phyloP scores from a whole-genome alignment of 2,797 vertebrate species.

The Girardinus metallicus region DNA sequence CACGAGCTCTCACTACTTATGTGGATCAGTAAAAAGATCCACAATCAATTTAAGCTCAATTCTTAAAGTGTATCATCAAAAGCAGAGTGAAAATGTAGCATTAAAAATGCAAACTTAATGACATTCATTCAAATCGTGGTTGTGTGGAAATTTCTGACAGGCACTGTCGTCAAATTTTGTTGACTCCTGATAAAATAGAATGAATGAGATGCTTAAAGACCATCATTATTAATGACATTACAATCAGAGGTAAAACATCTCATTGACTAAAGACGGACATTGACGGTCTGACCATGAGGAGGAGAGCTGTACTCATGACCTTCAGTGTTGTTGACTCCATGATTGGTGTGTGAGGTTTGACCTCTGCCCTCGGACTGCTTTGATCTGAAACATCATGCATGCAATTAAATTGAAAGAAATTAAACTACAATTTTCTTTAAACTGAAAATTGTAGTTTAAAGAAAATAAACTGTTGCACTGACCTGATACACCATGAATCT shows the following conservation, averaged over 20 bases:
- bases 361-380: background rate
- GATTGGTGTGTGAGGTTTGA: background rate
- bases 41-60: background rate
- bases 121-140: background rate
- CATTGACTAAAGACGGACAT: background rate
- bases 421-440: too few species aligned
- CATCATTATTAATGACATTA: background rate
- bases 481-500: background rate
- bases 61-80: background rate
- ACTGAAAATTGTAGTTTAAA: background rate
- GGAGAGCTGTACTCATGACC: background rate
- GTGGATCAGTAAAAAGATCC: background rate
- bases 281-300: background rate
- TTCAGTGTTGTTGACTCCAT: background rate
- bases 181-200: background rate
- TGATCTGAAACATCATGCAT: background rate
- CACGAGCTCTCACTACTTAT: background rate
- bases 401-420: background rate
- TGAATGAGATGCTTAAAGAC: background rate
- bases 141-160: background rate
- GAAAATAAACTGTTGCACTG: background rate
- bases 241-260: background rate
- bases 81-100: background rate
- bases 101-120: background rate
- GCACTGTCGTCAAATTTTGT: fast-evolving